Evolutionary conservation across 2,797 vertebrate species (phyloP).

Genomic region (Crossoptilon crossoptilon): DNA sequence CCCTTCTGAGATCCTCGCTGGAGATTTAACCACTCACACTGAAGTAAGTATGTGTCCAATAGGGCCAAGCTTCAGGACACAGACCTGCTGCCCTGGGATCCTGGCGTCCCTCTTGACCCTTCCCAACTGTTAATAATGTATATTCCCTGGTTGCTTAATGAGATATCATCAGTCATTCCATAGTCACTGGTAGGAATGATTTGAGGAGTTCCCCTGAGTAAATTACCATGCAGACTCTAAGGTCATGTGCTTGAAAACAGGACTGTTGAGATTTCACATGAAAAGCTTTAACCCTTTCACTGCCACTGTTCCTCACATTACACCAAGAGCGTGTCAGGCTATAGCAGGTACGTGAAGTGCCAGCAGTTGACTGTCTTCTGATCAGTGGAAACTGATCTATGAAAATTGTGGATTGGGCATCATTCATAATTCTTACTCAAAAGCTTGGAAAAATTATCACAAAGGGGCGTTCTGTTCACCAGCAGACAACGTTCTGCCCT

Average conservation of each 20-base stretch:
- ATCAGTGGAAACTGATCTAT: background rate
- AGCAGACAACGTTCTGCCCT: background rate
- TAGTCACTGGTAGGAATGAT: background rate
- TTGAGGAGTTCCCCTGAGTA: background rate
- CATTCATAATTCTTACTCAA: background rate
- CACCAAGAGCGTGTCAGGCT: background rate
- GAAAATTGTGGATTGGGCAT: background rate
- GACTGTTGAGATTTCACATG: background rate
- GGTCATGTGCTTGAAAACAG: background rate
- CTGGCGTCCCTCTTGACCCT: background rate
- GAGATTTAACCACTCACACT: background rate
- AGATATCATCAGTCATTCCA: background rate
- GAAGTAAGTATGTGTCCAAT: accelerated
- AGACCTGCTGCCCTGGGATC: accelerated
- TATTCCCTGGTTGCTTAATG: background rate
- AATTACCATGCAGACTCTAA: background rate
- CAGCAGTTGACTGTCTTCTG: background rate
- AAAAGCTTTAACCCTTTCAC: background rate
- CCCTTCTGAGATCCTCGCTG: background rate
- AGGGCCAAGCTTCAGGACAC: background rate
- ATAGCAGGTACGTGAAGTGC: background rate
- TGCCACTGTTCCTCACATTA: background rate
- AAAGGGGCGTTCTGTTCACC: background rate
- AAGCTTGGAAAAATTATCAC: background rate
- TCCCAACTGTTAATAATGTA: background rate